Base-by-base conservation (phyloP, 1,140 invertebrate genomes). In the Bombus haemorrhoidalis region DNA sequence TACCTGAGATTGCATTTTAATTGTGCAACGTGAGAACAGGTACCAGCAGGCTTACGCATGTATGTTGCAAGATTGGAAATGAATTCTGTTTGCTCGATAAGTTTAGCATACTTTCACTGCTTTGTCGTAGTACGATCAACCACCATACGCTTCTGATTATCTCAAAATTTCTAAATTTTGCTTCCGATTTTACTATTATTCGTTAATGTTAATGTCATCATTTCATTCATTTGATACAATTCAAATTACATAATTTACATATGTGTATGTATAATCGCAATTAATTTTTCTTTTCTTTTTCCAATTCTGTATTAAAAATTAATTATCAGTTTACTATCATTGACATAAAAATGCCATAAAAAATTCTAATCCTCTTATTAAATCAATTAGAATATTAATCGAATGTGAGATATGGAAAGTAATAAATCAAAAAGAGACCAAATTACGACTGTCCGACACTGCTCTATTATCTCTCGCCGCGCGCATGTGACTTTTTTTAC, bases 31-130 rank as follows among this genome's bases (percentile, higher is more conserved):
- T 53, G 41, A 39, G 47, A 76, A 75, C 32, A 39, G 34, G 25
- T 75, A 12, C 32, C 53, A 74, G 13, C 57, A 76, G 32, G 59
- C 28, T 83, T 15, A 57, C 73, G 25, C 62, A 74, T 75, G 81
- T 41, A 12, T 74, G 62, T 83, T 76, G 81, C 75, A 78, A 78
- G n/a, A 71, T 59, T 59, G 43, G 39, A 43, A 62, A 82, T 64
- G 13, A 66, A 28, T 53, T 82, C 72, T 59, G 12, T 78, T 77
- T 84, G 47, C 66, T 78, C 25, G 41, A 72, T 22, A 71, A 72
- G 39, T 71, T 69, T 34, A 62, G 39, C 53, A n/a, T 32, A 79
- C 53, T 84, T 78, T 84, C 66, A 84, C 75, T 43, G 47, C 37
- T 62, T 57, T n/a, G 12, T 25, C n/a, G 2, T 37, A 15, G 22